These are phyloP conservation scores for Punctoribates punctum DNA, from an alignment of 2,888 invertebrate species.

Conservation along the genomic window DNA sequence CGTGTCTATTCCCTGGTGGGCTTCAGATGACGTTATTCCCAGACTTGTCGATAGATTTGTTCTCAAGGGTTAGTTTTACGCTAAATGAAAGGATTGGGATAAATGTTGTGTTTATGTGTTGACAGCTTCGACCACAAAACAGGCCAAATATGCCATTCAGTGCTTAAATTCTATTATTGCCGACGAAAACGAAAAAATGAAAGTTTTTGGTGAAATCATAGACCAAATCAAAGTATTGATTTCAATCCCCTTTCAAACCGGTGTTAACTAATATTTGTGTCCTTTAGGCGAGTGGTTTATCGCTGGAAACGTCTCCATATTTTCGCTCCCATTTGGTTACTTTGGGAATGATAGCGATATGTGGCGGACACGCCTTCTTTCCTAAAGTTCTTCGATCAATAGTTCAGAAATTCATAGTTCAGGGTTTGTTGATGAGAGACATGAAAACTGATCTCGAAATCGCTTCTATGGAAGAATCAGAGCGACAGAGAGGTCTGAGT, in stretches of 20 bases:
- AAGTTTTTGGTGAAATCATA: conserved; percentile 74
- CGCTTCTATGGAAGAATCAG: conserved; percentile 53
- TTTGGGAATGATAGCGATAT: conserved; percentile 73
- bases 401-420: conserved; percentile 88
- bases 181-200: conserved; percentile 62
- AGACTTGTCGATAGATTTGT: conserved; percentile 43
- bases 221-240: conserved; percentile 56
- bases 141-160: conserved; percentile 92
- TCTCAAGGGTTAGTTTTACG: conserved; percentile 38
- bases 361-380: conserved; percentile 43
- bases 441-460: conserved; percentile 44
- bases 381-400: conserved; percentile 69
- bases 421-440: conserved; percentile 75
- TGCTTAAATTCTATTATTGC: conserved; percentile 63
- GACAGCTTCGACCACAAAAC: conserved; percentile 70
- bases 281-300: conserved; percentile 56
- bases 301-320: conserved; percentile 58
- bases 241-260: not conserved
- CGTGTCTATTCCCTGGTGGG: conserved; percentile 43
- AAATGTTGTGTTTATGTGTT: not conserved
- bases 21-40: conserved; percentile 42
- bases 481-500: conserved; percentile 65
- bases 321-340: conserved; percentile 92
- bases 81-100: not conserved
- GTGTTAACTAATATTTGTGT: not conserved